Evolutionary conservation across 2,797 vertebrate genomes (phyloP).

Genomic region (Agapornis canus): DNA sequence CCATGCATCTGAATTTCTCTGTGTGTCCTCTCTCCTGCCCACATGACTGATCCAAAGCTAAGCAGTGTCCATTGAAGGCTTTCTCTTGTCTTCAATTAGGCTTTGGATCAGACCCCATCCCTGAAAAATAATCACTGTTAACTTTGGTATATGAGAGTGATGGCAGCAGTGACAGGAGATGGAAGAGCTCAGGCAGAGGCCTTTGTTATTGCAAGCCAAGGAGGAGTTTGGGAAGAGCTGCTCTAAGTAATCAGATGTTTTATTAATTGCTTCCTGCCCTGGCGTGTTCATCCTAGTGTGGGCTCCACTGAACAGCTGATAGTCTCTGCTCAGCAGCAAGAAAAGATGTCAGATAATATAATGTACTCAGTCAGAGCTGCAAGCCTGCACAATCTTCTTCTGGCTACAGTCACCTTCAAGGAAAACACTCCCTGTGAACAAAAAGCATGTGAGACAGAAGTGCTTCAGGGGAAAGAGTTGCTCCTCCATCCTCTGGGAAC

Average conservation of each 20-base stretch:
- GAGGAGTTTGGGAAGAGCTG: not conserved
- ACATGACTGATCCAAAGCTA: not conserved
- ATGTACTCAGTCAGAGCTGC: not conserved
- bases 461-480: not conserved
- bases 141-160: not conserved
- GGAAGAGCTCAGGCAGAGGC: not conserved
- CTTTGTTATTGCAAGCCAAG: not conserved
- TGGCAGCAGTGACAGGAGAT: not conserved
- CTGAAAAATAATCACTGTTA: not conserved
- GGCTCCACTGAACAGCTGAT: not conserved
- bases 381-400: not conserved
- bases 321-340: not conserved
- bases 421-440: not conserved
- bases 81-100: not conserved
- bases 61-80: not conserved
- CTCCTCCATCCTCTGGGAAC: not conserved
- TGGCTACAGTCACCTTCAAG: not conserved
- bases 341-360: not conserved
- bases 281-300: not conserved
- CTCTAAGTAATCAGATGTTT: not conserved
- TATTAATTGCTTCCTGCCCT: constrained; percentile 33
- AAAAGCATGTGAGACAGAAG: fast-evolving
- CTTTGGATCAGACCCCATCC: not conserved
- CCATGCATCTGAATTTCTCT: not conserved
- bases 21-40: not conserved